These are phyloP conservation scores for Corythaeola cristata DNA, from an alignment of 2,113 vertebrate species.

Conservation along the genomic window DNA sequence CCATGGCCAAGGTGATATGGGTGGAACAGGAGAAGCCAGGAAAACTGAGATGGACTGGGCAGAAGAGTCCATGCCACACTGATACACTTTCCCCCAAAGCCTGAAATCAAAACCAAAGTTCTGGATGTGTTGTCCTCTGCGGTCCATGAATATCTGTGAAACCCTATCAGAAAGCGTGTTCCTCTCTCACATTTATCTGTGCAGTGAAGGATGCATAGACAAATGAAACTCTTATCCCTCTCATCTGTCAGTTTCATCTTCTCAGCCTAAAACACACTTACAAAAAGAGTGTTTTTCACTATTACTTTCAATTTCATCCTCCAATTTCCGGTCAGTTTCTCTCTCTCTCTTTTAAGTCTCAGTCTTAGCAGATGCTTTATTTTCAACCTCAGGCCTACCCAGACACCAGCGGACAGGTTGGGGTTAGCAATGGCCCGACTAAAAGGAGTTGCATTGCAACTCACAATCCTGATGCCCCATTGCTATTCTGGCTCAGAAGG, in stretches of 20 bases:
- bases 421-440: rapidly evolving
- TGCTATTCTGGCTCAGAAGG: background rate
- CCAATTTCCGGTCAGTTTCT: background rate
- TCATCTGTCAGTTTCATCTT: background rate
- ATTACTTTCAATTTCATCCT: background rate
- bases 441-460: background rate
- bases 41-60: background rate
- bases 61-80: background rate
- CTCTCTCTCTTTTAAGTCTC: background rate
- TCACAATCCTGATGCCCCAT: background rate
- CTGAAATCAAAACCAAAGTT: background rate
- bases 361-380: background rate
- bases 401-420: background rate
- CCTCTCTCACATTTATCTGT: background rate
- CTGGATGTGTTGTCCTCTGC: background rate
- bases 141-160: background rate
- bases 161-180: background rate
- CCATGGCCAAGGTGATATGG: background rate
- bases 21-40: background rate
- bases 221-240: background rate
- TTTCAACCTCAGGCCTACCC: background rate
- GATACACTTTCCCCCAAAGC: background rate
- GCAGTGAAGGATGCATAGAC: background rate
- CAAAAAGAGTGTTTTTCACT: background rate
- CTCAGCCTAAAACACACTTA: background rate